phyloP scores from a whole-genome alignment of 1,140 invertebrate species.

The Eurosta solidaginis region DNA sequence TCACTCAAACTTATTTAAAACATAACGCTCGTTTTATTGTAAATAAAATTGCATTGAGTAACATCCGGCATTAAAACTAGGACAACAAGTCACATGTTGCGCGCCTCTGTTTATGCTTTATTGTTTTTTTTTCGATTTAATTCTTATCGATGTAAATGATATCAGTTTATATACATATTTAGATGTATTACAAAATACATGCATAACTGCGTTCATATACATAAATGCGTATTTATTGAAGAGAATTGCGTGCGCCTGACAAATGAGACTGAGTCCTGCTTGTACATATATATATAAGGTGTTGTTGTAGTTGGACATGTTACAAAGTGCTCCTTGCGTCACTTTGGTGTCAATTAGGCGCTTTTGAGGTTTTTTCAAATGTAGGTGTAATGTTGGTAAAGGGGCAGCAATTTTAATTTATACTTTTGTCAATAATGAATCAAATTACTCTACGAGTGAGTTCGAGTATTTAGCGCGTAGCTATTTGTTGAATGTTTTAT shows the following conservation, averaged over 20 bases:
- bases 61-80: background rate
- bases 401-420: no score
- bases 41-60: background rate
- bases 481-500: no score
- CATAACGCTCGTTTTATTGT: background rate
- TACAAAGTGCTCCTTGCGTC: background rate
- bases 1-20: background rate
- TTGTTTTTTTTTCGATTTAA: background rate
- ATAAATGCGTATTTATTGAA: background rate
- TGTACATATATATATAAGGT: background rate
- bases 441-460: no score
- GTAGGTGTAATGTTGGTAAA: background rate
- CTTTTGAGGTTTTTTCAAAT: background rate
- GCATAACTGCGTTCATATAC: background rate
- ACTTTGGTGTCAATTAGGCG: slow-evolving; percentile 10
- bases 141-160: background rate
- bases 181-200: background rate
- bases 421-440: no score
- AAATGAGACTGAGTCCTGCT: background rate
- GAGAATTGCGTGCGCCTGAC: background rate
- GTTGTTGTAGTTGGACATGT: background rate
- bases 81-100: slow-evolving; percentile 25
- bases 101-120: background rate
- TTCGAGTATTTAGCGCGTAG: no score
- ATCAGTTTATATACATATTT: background rate